phyloP scores from a whole-genome alignment of 2,797 vertebrate species.

The Cyclura pinguis region DNA sequence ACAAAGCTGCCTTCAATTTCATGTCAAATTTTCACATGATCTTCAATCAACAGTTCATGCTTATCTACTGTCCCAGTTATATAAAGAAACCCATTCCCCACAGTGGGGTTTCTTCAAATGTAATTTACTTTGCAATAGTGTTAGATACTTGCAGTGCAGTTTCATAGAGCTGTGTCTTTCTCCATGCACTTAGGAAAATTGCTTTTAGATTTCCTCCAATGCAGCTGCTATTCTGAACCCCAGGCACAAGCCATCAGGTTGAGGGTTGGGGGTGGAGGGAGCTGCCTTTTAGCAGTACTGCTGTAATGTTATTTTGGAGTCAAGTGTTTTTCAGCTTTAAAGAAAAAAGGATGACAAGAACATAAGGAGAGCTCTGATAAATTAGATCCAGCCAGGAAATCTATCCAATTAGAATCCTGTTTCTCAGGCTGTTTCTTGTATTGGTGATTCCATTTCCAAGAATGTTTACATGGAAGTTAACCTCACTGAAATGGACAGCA shows the following conservation, averaged over 20 bases:
- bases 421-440: not conserved
- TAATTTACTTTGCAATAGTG: constrained; percentile 23
- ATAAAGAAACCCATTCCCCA: constrained; percentile 1
- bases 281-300: not conserved
- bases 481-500: not conserved
- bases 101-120: constrained; percentile 42
- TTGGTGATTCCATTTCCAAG: not conserved
- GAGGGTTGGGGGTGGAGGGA: not conserved
- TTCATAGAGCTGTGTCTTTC: not conserved
- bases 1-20: constrained; percentile 20
- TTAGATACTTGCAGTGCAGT: constrained; percentile 15
- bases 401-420: not conserved
- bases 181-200: constrained; percentile 19
- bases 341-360: not conserved
- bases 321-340: not conserved
- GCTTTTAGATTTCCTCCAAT: constrained; percentile 29
- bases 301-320: constrained; percentile 15
- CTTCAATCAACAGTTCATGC: constrained; percentile 13
- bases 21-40: constrained; percentile 1
- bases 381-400: not conserved
- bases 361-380: not conserved
- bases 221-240: constrained; percentile 6
- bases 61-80: constrained; percentile 11
- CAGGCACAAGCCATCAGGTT: not conserved
- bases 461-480: not conserved